Conservation (phyloP, 1,140 invertebrate genomes). For the Lethrus apterus region DNA sequence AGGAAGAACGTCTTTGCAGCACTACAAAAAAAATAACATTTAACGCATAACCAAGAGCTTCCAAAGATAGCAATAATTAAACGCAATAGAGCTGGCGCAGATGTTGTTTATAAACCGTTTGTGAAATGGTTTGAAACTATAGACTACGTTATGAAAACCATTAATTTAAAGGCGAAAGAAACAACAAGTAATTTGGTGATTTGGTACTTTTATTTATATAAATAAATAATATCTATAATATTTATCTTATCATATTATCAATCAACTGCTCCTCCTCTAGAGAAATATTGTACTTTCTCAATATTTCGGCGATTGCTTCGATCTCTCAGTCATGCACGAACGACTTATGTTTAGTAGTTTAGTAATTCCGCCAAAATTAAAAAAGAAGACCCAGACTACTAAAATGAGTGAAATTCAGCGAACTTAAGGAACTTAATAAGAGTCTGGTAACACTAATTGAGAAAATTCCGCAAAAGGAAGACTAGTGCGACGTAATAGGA, state of each 20-base stretch:
- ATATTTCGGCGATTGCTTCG: neutral
- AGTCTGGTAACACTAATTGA: neutral
- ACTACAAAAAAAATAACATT: no score
- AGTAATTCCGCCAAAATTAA: neutral
- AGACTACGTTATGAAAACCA: slow-evolving; percentile 3
- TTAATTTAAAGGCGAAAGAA: slow-evolving; percentile 4
- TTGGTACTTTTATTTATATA: neutral
- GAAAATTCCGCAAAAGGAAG: neutral
- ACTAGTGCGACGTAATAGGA: slow-evolving; percentile 4
- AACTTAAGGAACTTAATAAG: neutral
- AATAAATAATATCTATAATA: neutral
- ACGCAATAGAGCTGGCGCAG: neutral
- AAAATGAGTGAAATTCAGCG: neutral
- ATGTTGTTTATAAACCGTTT: neutral
- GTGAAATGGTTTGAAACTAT: neutral
- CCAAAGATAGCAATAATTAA: no score
- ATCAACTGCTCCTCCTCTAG: neutral
- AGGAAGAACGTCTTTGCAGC: no score
- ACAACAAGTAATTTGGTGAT: slow-evolving; percentile 4
- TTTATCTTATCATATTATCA: neutral
- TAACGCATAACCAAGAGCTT: no score
- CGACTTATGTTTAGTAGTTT: neutral
- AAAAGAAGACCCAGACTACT: neutral
- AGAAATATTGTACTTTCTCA: neutral
- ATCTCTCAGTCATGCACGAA: neutral